Base-by-base conservation (phyloP, 2,113 vertebrate genomes). In the Indicator indicator region DNA sequence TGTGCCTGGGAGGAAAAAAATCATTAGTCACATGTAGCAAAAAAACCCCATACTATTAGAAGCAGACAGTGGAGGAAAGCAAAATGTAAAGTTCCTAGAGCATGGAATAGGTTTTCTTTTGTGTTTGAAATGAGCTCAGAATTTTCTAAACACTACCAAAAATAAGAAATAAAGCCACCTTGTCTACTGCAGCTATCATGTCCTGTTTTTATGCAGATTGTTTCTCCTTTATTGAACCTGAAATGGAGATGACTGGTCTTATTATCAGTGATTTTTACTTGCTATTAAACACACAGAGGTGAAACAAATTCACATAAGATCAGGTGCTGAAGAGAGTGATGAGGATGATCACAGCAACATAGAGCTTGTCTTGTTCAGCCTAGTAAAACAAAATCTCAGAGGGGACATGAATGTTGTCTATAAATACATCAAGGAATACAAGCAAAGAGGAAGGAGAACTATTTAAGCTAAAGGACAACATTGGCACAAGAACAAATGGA, bases 341-440 rank as follows among this genome's bases (percentile, higher is more conserved):
- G n/a, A 70, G 52, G 44, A 56, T 2, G 5, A 64, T 68, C 33
- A 48, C 6, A 9, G 33, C 44, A 81, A 62, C 11, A 42, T 10
- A 40, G 24, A 80, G 40, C 62, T 75, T 69, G 48, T 71, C 70
- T 92, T 79, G 62, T 50, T 95, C 81, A 90, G 69, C 33, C 56
- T 71, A 52, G 65, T 72, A 71, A 88, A 90, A 82, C 81, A 76
- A 48, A 83, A 87, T 16, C 92, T 81, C 88, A 33, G 81, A 95
- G 83, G 76, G 62, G 74, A 86, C 60, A 75, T 50, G 58, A 79
- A 78, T 79, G 86, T 86, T 88, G 86, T 83, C 83, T 94, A 97
- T 90, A 93, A 97, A 94, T 96, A 97, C 50, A 89, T 90, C 89
- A 95, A 90, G 86, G 55, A 86, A 76, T 44, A 93, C 68, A 89